Evolutionary conservation across 2,888 invertebrate genomes (phyloP), one percentile per base, ranked within the genome.

Genomic region (Parthenolecanium corni): DNA sequence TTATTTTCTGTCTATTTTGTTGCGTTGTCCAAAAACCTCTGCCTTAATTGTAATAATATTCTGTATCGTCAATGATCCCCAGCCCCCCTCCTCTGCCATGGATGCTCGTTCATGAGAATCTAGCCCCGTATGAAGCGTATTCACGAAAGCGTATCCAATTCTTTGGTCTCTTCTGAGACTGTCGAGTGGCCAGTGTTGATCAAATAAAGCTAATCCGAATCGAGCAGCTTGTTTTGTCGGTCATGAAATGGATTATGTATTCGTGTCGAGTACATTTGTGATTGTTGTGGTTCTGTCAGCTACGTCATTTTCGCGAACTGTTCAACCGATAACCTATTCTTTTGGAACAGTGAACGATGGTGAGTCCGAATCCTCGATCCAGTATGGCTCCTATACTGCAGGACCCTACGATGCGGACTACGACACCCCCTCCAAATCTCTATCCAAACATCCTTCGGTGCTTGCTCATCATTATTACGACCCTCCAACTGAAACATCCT

Each of bases 381-480:
- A 42, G 4, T 14, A 42, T 9, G 23, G 16, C 25, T 6, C 11
- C 4, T 6, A 16, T 5, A 5, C 20, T 6, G 23, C 20, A 4
- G 20, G 21, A 4, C 4, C 20, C 24, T 49, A 21, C 49, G 52
- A 6, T 6, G 2, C 25, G 3, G n/a, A 16, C 2, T 4, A n/a
- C n/a, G 52, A 52, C 11, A 6, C 14, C 2, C 25, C 16, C 9
- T 9, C 25, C 25, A n/a, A 11, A 11, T 25, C 24, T 14, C 23
- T 24, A 11, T 25, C 52, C 2, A 24, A 3, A 6, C 52, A 52
- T 25, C 52, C 52, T 24, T 52, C 52, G 12, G 23, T 52, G 16
- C 21, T 52, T 4, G 31, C 52, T 6, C 52, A 52, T 16, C 52
- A 52, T n/a, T 52, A 52, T n/a, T 52, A 52, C 52, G 52, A 52